Evolutionary conservation across 2,797 vertebrate species (phyloP).

Genomic region (Geotrypetes seraphini): DNA sequence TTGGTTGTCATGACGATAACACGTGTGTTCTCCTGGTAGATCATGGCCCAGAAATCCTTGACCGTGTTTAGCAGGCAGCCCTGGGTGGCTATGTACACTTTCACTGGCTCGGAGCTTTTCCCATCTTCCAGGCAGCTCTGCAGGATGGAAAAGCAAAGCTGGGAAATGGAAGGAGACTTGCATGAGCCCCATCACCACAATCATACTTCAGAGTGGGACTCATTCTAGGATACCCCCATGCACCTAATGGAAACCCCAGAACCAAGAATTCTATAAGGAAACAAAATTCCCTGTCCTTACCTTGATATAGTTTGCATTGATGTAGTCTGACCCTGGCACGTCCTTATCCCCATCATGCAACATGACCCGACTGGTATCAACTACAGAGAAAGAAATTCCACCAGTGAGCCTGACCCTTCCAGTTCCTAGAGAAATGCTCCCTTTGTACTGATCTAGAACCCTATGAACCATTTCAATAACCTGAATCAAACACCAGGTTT

Average conservation of each 20-base stretch:
- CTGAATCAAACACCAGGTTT: no score
- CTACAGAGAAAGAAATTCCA: slow-evolving; percentile 40
- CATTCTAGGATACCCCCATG: no score
- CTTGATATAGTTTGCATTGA: slow-evolving; percentile 82
- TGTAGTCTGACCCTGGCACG: slow-evolving; percentile 67
- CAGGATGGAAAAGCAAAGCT: neutral
- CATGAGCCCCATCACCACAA: no score
- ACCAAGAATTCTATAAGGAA: no score
- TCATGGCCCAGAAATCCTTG: slow-evolving; percentile 80
- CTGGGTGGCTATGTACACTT: slow-evolving; percentile 77
- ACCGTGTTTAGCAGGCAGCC: slow-evolving; percentile 77
- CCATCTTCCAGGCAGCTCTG: slow-evolving; percentile 69
- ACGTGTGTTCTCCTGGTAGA: slow-evolving; percentile 75
- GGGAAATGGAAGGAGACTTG: no score
- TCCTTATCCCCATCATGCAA: slow-evolving; percentile 58
- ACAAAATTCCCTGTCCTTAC: slow-evolving; percentile 39
- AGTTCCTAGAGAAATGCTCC: no score
- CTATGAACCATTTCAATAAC: no score
- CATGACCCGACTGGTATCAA: slow-evolving; percentile 69
- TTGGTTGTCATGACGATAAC: slow-evolving; percentile 83
- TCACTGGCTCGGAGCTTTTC: slow-evolving; percentile 54
- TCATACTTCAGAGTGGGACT: no score
- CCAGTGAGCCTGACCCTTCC: no score
- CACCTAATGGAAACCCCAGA: no score
- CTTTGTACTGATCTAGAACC: no score